Percentiles rank a stretch among this genome's conserved stretches.
Conservation (phyloP, 1,140 invertebrate genomes). For the Temnothorax nylanderi region DNA sequence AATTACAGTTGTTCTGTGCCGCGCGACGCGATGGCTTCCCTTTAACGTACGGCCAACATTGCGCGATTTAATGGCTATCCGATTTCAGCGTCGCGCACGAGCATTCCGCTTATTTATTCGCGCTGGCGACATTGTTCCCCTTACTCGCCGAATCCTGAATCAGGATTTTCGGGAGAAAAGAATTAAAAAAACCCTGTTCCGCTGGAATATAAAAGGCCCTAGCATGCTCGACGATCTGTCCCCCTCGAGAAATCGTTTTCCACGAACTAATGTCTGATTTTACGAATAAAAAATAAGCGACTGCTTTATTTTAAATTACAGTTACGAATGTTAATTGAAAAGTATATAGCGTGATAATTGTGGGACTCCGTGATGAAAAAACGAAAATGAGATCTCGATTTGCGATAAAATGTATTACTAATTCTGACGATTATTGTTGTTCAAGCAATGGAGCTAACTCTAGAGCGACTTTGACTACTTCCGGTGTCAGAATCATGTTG, state of each 20-base stretch:
- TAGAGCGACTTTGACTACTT: constrained; percentile 20
- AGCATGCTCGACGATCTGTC: not conserved
- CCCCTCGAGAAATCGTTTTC: not conserved
- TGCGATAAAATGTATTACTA: not conserved
- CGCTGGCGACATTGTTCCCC: constrained; percentile 1
- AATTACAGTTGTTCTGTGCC: constrained; percentile 60
- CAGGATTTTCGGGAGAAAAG: not conserved
- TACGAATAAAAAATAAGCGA: too few relatives aligned
- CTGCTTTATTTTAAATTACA: not conserved
- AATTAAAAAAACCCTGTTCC: not conserved
- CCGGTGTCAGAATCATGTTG: constrained; percentile 5
- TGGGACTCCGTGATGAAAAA: not conserved
- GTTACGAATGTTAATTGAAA: not conserved
- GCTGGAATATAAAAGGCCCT: not conserved
- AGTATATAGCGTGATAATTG: not conserved
- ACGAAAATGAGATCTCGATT: not conserved
- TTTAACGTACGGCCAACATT: constrained; percentile 35
- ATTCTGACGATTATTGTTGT: not conserved
- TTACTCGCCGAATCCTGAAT: not conserved
- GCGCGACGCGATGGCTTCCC: constrained; percentile 37
- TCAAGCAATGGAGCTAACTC: not conserved
- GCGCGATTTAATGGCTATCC: constrained; percentile 46
- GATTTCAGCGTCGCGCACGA: constrained; percentile 30
- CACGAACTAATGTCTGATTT: not conserved
- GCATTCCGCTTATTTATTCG: constrained; percentile 45